These are phyloP conservation scores for Polypterus bichir DNA, from an alignment of 2,113 vertebrate genomes.

Conservation along the genomic window DNA sequence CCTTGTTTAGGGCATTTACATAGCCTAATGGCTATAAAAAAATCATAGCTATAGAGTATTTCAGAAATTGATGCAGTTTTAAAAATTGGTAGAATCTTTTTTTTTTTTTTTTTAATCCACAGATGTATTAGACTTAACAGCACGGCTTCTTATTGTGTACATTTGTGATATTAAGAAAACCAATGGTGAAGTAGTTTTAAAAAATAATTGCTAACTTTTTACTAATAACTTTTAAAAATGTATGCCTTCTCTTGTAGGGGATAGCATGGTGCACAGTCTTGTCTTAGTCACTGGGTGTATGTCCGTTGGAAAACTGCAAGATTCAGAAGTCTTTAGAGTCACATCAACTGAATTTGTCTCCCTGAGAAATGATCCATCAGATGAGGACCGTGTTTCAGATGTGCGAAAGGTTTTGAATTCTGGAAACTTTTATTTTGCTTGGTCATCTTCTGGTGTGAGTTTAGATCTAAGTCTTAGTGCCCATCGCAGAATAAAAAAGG, in stretches of 20 bases:
- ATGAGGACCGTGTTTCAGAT: slow-evolving; percentile 83
- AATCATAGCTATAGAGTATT: too few species aligned
- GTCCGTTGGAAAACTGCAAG: slow-evolving; percentile 93
- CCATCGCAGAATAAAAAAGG: slow-evolving; percentile 77
- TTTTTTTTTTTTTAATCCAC: too few species aligned
- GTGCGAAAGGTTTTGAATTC: slow-evolving; percentile 90
- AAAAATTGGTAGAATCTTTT: too few species aligned
- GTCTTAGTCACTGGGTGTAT: slow-evolving; percentile 92
- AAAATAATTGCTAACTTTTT: neutral
- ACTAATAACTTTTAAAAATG: neutral
- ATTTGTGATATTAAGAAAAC: too few species aligned
- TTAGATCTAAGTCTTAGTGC: slow-evolving; percentile 90
- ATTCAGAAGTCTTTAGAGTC: slow-evolving; percentile 92
- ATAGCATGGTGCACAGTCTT: slow-evolving; percentile 81
- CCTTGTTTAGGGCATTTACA: too few species aligned
- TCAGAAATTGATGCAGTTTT: too few species aligned
- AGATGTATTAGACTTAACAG: too few species aligned
- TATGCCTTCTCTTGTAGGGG: slow-evolving; percentile 50
- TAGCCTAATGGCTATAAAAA: too few species aligned
- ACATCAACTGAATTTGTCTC: slow-evolving; percentile 92
- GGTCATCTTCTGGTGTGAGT: slow-evolving; percentile 76
- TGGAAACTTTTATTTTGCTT: slow-evolving; percentile 92
- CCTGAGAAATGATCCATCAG: slow-evolving; percentile 62
- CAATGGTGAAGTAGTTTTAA: neutral
- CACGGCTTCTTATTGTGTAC: too few species aligned